These are phyloP conservation scores for Zaprionus nigranus DNA, from an alignment of 1,140 invertebrate genomes.

Conservation along the genomic window DNA sequence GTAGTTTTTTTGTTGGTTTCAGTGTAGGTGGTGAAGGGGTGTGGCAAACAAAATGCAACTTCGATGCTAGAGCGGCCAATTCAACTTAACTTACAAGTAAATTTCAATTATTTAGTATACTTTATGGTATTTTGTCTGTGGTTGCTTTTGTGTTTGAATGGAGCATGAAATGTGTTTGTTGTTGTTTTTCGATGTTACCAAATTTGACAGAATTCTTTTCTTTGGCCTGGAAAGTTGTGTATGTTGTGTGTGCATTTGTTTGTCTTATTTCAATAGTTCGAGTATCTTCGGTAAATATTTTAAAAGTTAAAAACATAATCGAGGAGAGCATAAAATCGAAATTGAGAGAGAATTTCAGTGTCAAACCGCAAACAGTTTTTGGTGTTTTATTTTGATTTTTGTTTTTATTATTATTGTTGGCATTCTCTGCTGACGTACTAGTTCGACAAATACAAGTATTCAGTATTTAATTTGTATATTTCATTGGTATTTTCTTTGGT, in stretches of 20 bases:
- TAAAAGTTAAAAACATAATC: conserved; percentile 9
- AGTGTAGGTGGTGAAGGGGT: conserved; percentile 39
- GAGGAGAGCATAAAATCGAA: conserved; percentile 22
- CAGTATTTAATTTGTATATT: conserved; percentile 28
- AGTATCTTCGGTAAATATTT: neutral
- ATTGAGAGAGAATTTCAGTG: conserved; percentile 37
- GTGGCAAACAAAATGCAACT: conserved; percentile 64
- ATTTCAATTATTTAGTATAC: conserved; percentile 4
- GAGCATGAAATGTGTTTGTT: conserved; percentile 46
- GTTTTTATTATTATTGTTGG: conserved; percentile 44
- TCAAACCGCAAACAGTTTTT: conserved; percentile 53
- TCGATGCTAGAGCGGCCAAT: conserved; percentile 37
- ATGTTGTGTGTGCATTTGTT: conserved; percentile 30
- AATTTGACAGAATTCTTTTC: conserved; percentile 30
- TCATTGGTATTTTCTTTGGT: conserved; percentile 41
- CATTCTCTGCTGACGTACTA: conserved; percentile 66
- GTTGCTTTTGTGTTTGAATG: conserved; percentile 39
- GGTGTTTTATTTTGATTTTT: conserved; percentile 20
- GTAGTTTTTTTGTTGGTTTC: conserved; percentile 42
- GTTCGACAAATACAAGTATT: conserved; percentile 24
- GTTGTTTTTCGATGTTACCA: conserved; percentile 17
- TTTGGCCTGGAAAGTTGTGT: conserved; percentile 16
- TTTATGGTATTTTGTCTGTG: conserved; percentile 11
- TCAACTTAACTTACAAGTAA: conserved; percentile 29
- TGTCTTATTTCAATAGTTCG: conserved; percentile 33